A percentile compares a stretch with the other conserved stretches of the same genome.
Evolutionary conservation across 2,113 vertebrate genomes (phyloP).

Genomic region (Gymnobelideus leadbeateri): DNA sequence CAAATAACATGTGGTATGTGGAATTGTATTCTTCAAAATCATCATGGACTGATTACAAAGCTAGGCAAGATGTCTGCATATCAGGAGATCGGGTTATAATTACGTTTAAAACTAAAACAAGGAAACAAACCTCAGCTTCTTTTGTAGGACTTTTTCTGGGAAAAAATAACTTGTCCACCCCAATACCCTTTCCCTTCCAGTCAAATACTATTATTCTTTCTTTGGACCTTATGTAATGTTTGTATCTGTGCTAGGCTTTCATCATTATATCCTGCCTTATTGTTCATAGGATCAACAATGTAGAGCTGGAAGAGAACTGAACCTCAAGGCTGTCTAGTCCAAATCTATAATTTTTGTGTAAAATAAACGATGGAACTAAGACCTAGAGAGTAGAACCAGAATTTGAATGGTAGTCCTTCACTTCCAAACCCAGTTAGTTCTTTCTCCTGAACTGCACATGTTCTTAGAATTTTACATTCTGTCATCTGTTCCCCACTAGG

Average conservation of each 20-base stretch:
- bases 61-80: background rate
- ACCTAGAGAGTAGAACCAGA: background rate
- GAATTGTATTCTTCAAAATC: background rate
- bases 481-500: background rate
- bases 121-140: background rate
- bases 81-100: background rate
- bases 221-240: background rate
- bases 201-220: background rate
- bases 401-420: background rate
- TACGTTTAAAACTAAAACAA: background rate
- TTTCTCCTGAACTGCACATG: background rate
- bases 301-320: background rate
- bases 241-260: background rate
- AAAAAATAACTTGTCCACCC: background rate
- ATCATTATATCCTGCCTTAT: background rate
- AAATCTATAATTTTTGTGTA: background rate
- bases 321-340: background rate
- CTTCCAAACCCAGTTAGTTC: background rate
- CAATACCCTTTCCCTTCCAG: background rate
- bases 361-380: background rate
- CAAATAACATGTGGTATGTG: background rate
- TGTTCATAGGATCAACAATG: background rate
- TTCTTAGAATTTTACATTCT: background rate
- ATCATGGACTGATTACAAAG: background rate
- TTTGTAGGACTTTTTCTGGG: background rate